phyloP scores from a whole-genome alignment of 2,888 invertebrate species.

The Zaprionus obscuricornis region DNA sequence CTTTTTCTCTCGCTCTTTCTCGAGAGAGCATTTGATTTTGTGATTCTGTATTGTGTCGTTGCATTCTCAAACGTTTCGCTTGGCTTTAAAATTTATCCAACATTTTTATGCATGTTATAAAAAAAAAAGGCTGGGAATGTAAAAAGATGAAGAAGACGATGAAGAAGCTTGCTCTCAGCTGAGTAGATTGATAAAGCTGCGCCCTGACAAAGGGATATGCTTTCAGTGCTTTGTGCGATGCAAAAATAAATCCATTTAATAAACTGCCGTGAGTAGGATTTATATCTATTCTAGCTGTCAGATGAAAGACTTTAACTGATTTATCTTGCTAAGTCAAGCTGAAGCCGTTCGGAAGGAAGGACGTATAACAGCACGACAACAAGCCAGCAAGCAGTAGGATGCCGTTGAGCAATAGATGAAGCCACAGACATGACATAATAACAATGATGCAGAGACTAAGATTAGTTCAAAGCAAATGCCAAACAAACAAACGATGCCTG shows the following conservation, averaged over 20 bases:
- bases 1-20: neutral
- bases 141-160: too few species aligned
- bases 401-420: too few species aligned
- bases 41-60: conserved; percentile 12
- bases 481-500: too few species aligned
- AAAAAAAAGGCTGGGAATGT: too few species aligned
- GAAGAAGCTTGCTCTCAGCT: too few species aligned
- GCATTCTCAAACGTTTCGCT: conserved; percentile 19
- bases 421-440: conserved; percentile 21
- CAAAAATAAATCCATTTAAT: conserved; percentile 21
- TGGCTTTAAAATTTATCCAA: too few species aligned
- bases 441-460: conserved; percentile 30
- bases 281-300: conserved; percentile 37
- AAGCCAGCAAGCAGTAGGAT: too few species aligned
- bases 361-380: too few species aligned
- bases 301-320: conserved; percentile 38
- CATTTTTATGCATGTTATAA: too few species aligned
- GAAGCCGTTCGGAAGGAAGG: conserved; percentile 6
- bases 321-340: conserved; percentile 19
- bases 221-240: neutral
- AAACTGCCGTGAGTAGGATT: conserved; percentile 11
- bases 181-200: conserved; percentile 5
- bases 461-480: conserved; percentile 30
- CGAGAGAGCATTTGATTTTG: conserved; percentile 20
- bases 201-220: conserved; percentile 7